These are phyloP conservation scores for Vireo altiloquus DNA, from an alignment of 2,113 vertebrate species.

Conservation along the genomic window DNA sequence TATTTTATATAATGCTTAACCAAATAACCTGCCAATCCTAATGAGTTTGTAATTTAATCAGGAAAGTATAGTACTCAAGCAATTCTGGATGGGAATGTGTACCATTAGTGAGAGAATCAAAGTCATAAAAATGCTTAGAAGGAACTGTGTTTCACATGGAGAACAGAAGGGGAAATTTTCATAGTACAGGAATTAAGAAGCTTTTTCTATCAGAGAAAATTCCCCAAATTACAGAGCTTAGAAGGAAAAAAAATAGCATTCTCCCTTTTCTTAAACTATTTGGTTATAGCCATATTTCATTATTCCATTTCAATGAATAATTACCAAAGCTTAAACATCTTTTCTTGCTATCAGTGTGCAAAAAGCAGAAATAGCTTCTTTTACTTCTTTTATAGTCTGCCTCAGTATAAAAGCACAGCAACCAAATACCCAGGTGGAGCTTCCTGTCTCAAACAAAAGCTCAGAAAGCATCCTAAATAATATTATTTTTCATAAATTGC, in stretches of 20 bases:
- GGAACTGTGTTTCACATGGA: not conserved
- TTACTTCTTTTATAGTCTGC: not conserved
- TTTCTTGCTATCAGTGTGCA: not conserved
- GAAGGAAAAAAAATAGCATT: not conserved
- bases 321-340: not conserved
- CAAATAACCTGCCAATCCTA: not conserved
- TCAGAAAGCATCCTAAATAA: not conserved
- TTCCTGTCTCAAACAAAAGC: not conserved
- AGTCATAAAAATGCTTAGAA: not conserved
- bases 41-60: conserved; percentile 15
- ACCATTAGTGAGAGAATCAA: not conserved
- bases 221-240: not conserved
- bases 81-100: not conserved
- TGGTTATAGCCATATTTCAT: not conserved
- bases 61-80: not conserved
- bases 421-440: not conserved
- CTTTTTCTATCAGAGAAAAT: not conserved
- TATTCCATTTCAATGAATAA: not conserved
- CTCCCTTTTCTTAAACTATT: not conserved
- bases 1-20: not conserved
- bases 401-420: not conserved
- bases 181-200: not conserved
- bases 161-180: not conserved
- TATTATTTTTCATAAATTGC: not conserved
- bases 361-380: not conserved